phyloP scores from a whole-genome alignment of 2,113 vertebrate genomes.

The Odobenus rosmarus region DNA sequence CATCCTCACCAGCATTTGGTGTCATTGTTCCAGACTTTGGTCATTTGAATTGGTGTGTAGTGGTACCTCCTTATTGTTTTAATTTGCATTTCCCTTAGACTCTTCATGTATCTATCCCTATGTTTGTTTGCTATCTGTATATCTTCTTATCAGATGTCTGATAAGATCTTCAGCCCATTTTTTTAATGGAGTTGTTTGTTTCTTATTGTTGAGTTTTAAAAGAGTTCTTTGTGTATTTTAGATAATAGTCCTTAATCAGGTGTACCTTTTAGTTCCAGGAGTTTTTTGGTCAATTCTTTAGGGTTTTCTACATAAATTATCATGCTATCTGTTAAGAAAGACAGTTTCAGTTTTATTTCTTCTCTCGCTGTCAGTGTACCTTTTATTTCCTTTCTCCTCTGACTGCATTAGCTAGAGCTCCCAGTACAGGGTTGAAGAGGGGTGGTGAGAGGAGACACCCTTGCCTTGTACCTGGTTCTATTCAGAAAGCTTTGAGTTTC shows the following conservation, averaged over 20 bases:
- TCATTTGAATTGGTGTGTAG: not conserved
- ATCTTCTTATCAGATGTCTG: not conserved
- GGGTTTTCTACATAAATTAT: not conserved
- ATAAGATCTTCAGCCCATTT: not conserved
- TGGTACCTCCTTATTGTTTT: not conserved
- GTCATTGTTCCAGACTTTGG: not conserved
- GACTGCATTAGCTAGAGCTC: not conserved
- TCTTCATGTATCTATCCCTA: not conserved
- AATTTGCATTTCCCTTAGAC: not conserved
- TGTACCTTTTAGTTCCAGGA: not conserved
- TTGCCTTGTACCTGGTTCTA: not conserved
- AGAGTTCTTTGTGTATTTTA: not conserved
- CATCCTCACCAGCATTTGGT: not conserved
- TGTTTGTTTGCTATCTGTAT: not conserved
- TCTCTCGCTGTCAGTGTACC: not conserved
- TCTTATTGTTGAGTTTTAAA: not conserved
- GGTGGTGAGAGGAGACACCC: not conserved
- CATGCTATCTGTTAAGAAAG: not conserved
- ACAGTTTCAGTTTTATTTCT: not conserved
- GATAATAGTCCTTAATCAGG: not conserved
- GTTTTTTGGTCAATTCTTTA: not conserved
- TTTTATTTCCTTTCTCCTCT: not conserved
- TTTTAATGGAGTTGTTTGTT: not conserved
- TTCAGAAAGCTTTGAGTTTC: not conserved
- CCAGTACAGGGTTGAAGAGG: not conserved